Base-by-base conservation (phyloP, 2,113 vertebrate genomes). In the Thermophis baileyi region DNA sequence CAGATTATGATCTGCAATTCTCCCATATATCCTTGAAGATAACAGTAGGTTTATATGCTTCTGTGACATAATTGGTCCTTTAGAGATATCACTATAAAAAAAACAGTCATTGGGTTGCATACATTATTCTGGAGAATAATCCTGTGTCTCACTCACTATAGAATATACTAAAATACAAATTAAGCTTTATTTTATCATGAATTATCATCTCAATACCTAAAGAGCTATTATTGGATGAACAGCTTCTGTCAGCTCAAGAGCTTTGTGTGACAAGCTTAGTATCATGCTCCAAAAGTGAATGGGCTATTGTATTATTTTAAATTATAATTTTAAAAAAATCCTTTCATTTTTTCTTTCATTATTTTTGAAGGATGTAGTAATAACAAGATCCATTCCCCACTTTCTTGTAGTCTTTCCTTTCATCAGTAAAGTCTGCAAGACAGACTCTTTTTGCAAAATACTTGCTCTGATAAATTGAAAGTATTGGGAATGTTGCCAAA, bases 121-220 rank as follows among this genome's bases (percentile, higher is more conserved):
- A 95, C 94, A 92, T 87, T 96, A 54, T 16, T 85, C 89, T 94
- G 87, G 91, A 85, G 24, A n/a, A 74, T 81, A 24, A 81, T 44
- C 85, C 63, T 95, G 92, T 12, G 86, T 6, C 30, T 90, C 90
- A 92, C 1, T 88, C 90, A 94, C 69, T 0, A 94, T 55, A 30
- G 88, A 90, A 74, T 86, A 44, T 12, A n/a, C 92, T 60, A 95
- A 95, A 12, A 44, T 46, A 89, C 22, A 35, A 40, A 89, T 44
- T 40, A 57, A 57, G 40, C 6, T 8, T 40, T 54, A 30, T 89
- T 60, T 16, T 24, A 89, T 14, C 40, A 46, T 60, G 57, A 60
- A 60, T 25, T 60, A 60, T 60, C 57, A 60, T 60, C 25, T 60
- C 25, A 60, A 60, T 25, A 60, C 3, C 57, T 60, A 60, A 60